Evolutionary conservation across 1,140 invertebrate species (phyloP), one percentile per base, ranked within the genome.

Genomic region (Apis dorsata): DNA sequence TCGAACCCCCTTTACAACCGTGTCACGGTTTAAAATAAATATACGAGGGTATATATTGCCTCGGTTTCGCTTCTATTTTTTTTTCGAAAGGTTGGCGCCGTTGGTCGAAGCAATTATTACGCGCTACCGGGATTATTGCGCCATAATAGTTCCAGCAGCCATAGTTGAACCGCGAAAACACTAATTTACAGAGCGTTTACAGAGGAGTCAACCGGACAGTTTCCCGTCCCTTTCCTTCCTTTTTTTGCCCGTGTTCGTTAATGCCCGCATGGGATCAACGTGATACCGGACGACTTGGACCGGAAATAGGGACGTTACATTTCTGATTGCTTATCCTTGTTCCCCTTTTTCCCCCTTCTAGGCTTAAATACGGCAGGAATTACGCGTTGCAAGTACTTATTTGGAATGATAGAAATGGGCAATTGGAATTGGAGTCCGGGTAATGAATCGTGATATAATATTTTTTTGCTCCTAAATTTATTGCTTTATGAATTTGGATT

Each of bases 121-220:
- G 13, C 49, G 34, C 57, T 60, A 17, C 72, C 44, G 44, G 28
- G 12, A 2, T 86, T 87, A 83, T 71, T 83, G 63, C 77, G 12
- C 77, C 60, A 72, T 80, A 86, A 88, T 86, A 70, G 84, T 55
- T 7, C 57, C 60, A 24, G 24, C 24, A 24, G 24, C 76, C 34
- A 34, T 34, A 86, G 84, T 73, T 28, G 28, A 90, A 88, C 86
- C 77, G 85, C 81, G 85, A 79, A 76, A 69, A 86, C 72, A 80
- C 86, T 91, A 88, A 90, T 91, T 87, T 81, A 82, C 76, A 24
- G 24, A 65, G 63, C 63, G 73, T 77, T 87, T 49, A 69, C 75
- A 11, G 21, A 19, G 69, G 55, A 69, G 21, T 71, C 72, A 66
- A 76, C 49, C 62, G 13, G 53, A 49, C 59, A n/a, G n/a, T 70